A percentile compares a stretch with the other conserved stretches of the same genome.
phyloP scores from a whole-genome alignment of 2,113 vertebrate species.

The Anoura caudifer region DNA sequence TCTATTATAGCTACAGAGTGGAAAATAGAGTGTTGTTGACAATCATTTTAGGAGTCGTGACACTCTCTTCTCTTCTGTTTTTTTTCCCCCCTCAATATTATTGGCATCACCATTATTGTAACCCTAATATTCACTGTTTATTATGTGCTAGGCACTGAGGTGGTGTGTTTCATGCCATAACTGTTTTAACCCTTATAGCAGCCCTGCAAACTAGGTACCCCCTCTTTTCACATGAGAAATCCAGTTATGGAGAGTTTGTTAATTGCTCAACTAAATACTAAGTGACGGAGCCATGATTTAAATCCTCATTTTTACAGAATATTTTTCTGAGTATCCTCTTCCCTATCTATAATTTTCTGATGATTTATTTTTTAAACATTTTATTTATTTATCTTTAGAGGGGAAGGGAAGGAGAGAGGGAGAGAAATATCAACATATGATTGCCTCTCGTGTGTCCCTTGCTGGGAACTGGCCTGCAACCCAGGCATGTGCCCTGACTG shows the following conservation, averaged over 20 bases:
- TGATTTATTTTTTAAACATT: no score
- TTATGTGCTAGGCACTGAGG: background rate
- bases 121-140: background rate
- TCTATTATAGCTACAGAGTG: background rate
- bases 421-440: no score
- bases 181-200: background rate
- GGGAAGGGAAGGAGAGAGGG: no score
- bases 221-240: conserved; percentile 3
- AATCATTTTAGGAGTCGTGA: background rate
- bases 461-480: no score
- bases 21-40: background rate
- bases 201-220: background rate
- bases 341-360: background rate
- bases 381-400: no score
- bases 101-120: background rate
- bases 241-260: background rate
- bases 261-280: background rate
- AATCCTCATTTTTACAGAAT: conserved; percentile 3
- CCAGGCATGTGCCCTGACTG: no score
- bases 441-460: no score
- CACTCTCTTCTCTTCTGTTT: background rate
- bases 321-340: conserved; percentile 10
- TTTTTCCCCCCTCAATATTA: background rate
- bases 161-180: background rate
- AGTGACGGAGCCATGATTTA: background rate